Percentiles rank a stretch among this genome's conserved stretches.
These are phyloP conservation scores for Sitta europaea DNA, from an alignment of 2,113 vertebrate genomes.

Conservation along the genomic window DNA sequence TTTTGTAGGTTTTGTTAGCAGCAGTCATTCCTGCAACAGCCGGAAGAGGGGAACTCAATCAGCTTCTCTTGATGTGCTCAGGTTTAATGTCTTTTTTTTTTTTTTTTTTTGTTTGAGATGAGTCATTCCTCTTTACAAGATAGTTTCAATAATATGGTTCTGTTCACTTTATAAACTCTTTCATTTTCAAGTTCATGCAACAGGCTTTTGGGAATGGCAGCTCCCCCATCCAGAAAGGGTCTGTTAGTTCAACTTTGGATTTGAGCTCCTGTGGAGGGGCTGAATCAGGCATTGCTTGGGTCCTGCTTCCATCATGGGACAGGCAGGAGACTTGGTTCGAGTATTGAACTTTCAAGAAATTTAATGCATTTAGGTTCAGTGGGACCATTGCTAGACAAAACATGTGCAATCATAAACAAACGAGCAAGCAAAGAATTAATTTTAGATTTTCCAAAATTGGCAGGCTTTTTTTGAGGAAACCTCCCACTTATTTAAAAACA, in stretches of 20 bases:
- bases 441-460: neutral
- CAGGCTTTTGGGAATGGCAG: neutral
- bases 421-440: neutral
- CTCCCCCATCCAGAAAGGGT: fast-evolving
- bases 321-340: neutral
- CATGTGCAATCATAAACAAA: neutral
- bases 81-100: neutral
- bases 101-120: neutral
- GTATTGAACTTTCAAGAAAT: neutral
- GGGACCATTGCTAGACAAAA: neutral
- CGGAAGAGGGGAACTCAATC: conserved; percentile 41
- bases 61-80: neutral
- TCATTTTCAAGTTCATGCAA: neutral
- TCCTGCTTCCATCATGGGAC: fast-evolving
- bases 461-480: neutral
- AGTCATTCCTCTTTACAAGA: neutral
- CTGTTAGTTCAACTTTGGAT: neutral
- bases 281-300: neutral
- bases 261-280: neutral
- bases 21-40: neutral
- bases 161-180: neutral
- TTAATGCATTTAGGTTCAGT: neutral
- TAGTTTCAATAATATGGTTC: neutral
- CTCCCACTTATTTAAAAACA: neutral
- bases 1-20: conserved; percentile 29